phyloP scores from a whole-genome alignment of 2,113 vertebrate species.

The Syrmaticus mikado region DNA sequence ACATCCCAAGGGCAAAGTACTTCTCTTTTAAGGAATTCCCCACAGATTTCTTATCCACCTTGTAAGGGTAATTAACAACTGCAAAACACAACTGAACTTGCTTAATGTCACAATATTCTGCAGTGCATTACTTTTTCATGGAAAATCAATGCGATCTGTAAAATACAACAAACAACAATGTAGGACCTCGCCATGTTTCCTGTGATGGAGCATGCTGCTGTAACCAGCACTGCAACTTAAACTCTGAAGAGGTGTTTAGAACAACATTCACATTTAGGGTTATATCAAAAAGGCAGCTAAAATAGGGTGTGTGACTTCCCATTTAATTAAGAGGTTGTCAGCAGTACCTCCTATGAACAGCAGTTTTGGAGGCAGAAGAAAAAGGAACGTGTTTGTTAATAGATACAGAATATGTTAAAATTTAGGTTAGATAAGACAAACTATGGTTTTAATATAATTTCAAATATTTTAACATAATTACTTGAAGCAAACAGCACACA shows the following conservation, averaged over 20 bases:
- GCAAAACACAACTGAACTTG: conserved; percentile 44
- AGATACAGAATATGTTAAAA: conserved; percentile 12
- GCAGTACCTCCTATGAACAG: not conserved
- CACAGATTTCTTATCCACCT: conserved; percentile 48
- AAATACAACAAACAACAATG: not conserved
- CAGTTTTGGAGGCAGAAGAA: not conserved
- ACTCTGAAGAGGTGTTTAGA: not conserved
- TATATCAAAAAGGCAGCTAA: not conserved
- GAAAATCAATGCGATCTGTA: not conserved
- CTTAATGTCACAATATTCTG: conserved; percentile 44
- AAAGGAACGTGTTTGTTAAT: not conserved
- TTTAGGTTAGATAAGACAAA: not conserved
- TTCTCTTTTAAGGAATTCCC: conserved; percentile 69
- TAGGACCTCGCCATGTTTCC: not conserved
- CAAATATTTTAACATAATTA: not conserved
- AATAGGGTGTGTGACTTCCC: not conserved
- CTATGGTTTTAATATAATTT: not conserved
- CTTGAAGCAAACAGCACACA: not conserved
- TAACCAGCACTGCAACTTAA: not conserved
- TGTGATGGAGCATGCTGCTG: not conserved
- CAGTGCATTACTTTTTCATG: not conserved
- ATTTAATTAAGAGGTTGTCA: not conserved
- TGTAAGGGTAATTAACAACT: conserved; percentile 67
- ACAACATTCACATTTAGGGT: not conserved
- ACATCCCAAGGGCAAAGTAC: conserved; percentile 58